phyloP scores from a whole-genome alignment of 37 sponge, comb jelly and placozoan genomes.

The Trichoplax adhaerens region DNA sequence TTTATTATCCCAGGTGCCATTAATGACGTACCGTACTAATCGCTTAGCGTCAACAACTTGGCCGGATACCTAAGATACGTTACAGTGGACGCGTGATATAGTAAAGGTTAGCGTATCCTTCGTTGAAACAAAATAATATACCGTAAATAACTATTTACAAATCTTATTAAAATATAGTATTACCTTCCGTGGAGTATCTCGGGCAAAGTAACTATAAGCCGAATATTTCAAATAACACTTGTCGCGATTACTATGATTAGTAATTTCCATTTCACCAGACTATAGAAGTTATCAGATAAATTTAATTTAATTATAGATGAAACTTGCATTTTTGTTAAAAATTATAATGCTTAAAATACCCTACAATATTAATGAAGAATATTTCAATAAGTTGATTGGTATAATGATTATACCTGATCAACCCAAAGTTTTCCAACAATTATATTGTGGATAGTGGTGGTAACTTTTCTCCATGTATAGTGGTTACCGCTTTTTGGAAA shows the following conservation, averaged over 20 bases:
- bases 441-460: slow-evolving; percentile 85
- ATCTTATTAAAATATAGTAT: too few relatives aligned
- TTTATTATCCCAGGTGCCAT: slow-evolving; percentile 81
- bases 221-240: slow-evolving; percentile 59
- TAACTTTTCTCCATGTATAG: slow-evolving; percentile 71
- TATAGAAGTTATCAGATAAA: too few relatives aligned
- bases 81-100: neutral
- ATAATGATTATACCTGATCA: slow-evolving; percentile 50
- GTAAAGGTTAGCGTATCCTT: too few relatives aligned
- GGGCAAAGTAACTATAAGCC: slow-evolving; percentile 65
- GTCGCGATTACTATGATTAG: slow-evolving; percentile 75
- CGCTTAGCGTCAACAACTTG: slow-evolving; percentile 39
- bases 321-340: too few relatives aligned
- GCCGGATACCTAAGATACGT: slow-evolving; percentile 51
- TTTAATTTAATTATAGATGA: too few relatives aligned
- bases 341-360: too few relatives aligned
- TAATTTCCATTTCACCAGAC: slow-evolving; percentile 67
- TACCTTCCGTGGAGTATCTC: slow-evolving; percentile 15
- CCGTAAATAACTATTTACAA: too few relatives aligned
- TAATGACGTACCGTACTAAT: slow-evolving; percentile 31
- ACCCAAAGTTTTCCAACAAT: slow-evolving; percentile 93
- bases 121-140: too few relatives aligned
- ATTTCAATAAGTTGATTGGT: neutral
- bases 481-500: slow-evolving; percentile 69
- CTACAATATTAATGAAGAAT: too few relatives aligned